Evolutionary conservation across 2,113 vertebrate genomes (phyloP).

Genomic region (Trinectes maculatus): DNA sequence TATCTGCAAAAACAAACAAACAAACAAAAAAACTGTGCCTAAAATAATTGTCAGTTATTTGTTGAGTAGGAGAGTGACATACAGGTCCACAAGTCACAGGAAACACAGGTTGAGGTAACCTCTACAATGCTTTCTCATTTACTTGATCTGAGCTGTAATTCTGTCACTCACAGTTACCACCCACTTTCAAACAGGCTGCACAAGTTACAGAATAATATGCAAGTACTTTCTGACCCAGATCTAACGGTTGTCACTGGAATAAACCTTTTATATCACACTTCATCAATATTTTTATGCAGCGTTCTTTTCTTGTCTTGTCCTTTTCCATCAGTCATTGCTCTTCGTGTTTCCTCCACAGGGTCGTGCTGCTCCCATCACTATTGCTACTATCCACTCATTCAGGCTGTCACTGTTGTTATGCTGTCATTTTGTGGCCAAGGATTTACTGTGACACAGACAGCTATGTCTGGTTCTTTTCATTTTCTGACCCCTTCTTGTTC

Average conservation of each 20-base stretch:
- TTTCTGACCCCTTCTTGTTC: not conserved
- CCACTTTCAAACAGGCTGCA: not conserved
- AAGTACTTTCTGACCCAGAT: conserved; percentile 52
- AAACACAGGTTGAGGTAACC: too few relatives aligned
- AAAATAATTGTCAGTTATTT: not conserved
- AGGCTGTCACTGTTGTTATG: conserved; percentile 1
- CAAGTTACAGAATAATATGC: not conserved
- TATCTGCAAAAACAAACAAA: conserved; percentile 1
- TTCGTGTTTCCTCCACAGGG: conserved; percentile 51
- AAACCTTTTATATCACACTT: conserved; percentile 23
- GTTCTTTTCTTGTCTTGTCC: conserved; percentile 7
- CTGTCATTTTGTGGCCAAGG: conserved; percentile 3
- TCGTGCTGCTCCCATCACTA: conserved; percentile 25
- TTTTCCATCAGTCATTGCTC: conserved; percentile 30
- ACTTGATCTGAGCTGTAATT: not conserved
- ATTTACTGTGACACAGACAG: not conserved
- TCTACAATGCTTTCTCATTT: not conserved
- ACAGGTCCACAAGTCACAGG: not conserved
- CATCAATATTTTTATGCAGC: conserved; percentile 26
- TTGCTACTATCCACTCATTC: conserved; percentile 43
- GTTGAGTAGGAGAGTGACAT: not conserved
- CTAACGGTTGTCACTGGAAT: conserved; percentile 28
- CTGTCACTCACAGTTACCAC: not conserved
- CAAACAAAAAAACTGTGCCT: not conserved
- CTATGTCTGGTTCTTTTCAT: not conserved